phyloP scores from a whole-genome alignment of 2,797 vertebrate genomes.

The Ibycter americanus region DNA sequence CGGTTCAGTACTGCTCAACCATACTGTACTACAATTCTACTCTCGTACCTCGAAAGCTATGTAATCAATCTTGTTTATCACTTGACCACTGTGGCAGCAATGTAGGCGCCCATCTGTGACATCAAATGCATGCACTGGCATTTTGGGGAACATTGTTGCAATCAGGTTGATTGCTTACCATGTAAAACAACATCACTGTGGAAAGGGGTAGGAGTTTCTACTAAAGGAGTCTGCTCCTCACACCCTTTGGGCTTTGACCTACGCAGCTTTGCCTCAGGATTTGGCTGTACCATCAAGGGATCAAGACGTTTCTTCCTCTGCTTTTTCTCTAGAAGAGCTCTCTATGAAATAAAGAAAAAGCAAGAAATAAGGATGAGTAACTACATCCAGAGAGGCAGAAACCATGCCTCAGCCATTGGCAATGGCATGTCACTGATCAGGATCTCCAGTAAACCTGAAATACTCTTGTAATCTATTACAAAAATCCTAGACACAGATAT shows the following conservation, averaged over 20 bases:
- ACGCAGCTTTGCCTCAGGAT: slow-evolving; percentile 84
- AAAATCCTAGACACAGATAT: neutral
- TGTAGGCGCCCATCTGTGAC: neutral
- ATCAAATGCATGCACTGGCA: neutral
- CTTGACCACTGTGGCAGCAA: neutral
- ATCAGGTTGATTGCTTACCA: slow-evolving; percentile 75
- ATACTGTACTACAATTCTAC: neutral
- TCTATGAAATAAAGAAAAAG: slow-evolving; percentile 71
- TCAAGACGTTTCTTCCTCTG: slow-evolving; percentile 91
- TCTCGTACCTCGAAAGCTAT: neutral
- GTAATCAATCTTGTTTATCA: neutral
- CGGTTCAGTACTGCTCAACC: neutral
- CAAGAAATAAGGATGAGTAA: neutral
- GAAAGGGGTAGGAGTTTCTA: slow-evolving; percentile 76
- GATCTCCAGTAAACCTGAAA: neutral
- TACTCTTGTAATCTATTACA: neutral
- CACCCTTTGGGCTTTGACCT: slow-evolving; percentile 79
- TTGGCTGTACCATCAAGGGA: slow-evolving; percentile 93
- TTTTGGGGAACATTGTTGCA: neutral
- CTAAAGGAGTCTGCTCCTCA: slow-evolving; percentile 89
- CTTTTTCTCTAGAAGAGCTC: slow-evolving; percentile 92
- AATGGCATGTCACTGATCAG: neutral
- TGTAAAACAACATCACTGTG: slow-evolving; percentile 80
- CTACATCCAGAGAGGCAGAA: neutral
- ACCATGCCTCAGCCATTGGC: neutral